Base-by-base conservation (phyloP, 2,888 invertebrate species). In the Lasioglossum zephyrum region DNA sequence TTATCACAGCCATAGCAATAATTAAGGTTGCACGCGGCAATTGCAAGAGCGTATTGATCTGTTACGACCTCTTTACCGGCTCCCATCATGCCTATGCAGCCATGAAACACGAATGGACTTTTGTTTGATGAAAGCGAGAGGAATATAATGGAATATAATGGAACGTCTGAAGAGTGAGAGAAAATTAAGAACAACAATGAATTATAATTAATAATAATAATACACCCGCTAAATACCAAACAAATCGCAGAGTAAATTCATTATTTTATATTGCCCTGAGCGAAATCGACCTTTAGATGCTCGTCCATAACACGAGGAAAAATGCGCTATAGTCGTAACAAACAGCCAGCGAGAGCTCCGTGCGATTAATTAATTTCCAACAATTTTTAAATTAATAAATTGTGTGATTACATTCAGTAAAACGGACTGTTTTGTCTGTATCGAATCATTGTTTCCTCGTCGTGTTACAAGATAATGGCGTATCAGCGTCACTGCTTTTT, bases 1-100 rank as follows among this genome's bases (percentile, higher is more conserved):
- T 89, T 85, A 85, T 88, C 82, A 81, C 78, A 57, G 79, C 79
- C 73, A 81, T 77, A 77, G 79, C 73, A 82, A 89, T 84, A 89
- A 90, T 89, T 89, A 89, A 85, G 81, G 77, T 53, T 72, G 63
- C 81, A 74, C 70, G 82, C 79, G 60, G 73, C 75, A 82, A 85
- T 82, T 84, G 85, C 72, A 80, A 88, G 77, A 81, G 73, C 73
- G 78, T 85, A 90, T 90, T 77, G 89, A 89, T 89, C 83, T 77
- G 81, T 75, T 84, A 77, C 80, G 81, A 75, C 81, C 85, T 77
- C 83, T 82, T 88, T 85, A 81, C 11, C 39, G 22, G 69, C n/a
- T 9, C 39, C 1, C 31, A 18, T 41, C 39, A 69, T 22, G 39
- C 22, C 22, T 11, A n/a, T 39, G 63, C 53, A 73, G 70, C 57